Percentiles rank a stretch among this genome's conserved stretches.
Evolutionary conservation across 2,888 invertebrate species (phyloP).

Genomic region (Laothoe populi): DNA sequence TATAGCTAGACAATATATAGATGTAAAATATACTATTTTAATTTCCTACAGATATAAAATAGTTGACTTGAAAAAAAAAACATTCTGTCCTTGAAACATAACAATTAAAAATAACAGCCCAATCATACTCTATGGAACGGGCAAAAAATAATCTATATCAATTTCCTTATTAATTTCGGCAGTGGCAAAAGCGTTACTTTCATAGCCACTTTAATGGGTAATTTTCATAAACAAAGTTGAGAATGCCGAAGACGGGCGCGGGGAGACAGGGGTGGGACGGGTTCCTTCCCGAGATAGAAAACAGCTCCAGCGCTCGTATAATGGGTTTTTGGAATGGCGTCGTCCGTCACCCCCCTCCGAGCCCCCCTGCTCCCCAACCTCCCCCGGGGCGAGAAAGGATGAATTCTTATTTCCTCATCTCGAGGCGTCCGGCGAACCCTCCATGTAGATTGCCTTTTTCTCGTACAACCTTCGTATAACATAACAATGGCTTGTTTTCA

Average conservation of each 20-base stretch:
- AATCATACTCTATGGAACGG: background rate
- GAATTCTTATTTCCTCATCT: constrained; percentile 86
- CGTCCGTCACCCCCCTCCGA: constrained; percentile 86
- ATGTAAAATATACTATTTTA: background rate
- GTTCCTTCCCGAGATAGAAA: constrained; percentile 84
- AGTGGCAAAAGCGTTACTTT: constrained; percentile 83
- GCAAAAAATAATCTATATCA: constrained; percentile 76
- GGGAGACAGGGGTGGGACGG: constrained; percentile 56
- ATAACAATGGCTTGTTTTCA: constrained; percentile 84
- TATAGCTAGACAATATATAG: background rate
- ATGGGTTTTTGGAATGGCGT: constrained; percentile 89
- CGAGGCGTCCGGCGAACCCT: constrained; percentile 81
- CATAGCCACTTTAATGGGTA: constrained; percentile 84
- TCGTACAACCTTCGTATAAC: constrained; percentile 79
- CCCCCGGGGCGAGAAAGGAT: constrained; percentile 80
- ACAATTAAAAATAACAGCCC: constrained; percentile 8
- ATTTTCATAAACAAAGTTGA: constrained; percentile 84
- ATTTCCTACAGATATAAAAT: background rate
- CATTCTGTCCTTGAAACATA: constrained; percentile 9
- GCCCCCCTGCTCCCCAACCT: constrained; percentile 54
- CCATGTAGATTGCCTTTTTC: constrained; percentile 84
- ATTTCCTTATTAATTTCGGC: constrained; percentile 83
- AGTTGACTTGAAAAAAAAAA: background rate
- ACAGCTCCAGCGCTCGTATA: constrained; percentile 88
- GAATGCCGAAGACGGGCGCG: constrained; percentile 69